Conservation (phyloP, 2,797 vertebrate genomes). For the Aulostomus chinensis region DNA sequence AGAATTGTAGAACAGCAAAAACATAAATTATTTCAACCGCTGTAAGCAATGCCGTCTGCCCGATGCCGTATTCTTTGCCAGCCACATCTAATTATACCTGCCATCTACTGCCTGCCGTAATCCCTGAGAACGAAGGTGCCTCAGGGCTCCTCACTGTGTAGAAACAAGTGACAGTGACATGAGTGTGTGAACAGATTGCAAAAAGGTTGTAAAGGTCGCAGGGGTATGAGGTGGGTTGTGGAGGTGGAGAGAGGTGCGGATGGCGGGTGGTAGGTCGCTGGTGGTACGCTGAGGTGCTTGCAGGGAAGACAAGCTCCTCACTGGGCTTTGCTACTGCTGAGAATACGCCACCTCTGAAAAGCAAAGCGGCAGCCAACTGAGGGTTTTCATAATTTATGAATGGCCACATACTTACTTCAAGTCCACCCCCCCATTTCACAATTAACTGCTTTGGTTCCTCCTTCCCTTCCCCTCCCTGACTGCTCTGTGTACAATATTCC, state of each 20-base stretch:
- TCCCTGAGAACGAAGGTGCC: too few species aligned
- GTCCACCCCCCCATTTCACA: too few species aligned
- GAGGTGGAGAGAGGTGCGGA: constrained; percentile 3
- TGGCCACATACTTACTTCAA: not conserved
- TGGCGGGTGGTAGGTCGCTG: constrained; percentile 2
- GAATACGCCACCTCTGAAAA: constrained; percentile 5
- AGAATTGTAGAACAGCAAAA: too few species aligned
- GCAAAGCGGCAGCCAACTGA: constrained; percentile 1
- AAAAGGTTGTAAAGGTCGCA: constrained; percentile 22
- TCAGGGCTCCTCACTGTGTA: constrained; percentile 13
- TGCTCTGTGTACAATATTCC: constrained; percentile 19
- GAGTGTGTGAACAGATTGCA: constrained; percentile 36
- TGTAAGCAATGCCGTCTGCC: too few species aligned
- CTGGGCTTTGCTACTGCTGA: not conserved
- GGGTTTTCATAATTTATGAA: constrained; percentile 22
- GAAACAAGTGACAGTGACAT: constrained; percentile 9
- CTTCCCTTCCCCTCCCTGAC: not conserved
- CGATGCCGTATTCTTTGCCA: too few species aligned
- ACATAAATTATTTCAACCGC: too few species aligned
- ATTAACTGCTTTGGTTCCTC: too few species aligned
- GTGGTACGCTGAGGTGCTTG: not conserved
- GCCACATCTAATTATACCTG: too few species aligned
- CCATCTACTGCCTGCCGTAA: too few species aligned
- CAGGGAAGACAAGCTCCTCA: not conserved
- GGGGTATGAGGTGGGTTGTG: constrained; percentile 11